Percentiles rank a stretch among this genome's conserved stretches.
Conservation (phyloP, 2,113 vertebrate species). For the Cichladusa arquata region DNA sequence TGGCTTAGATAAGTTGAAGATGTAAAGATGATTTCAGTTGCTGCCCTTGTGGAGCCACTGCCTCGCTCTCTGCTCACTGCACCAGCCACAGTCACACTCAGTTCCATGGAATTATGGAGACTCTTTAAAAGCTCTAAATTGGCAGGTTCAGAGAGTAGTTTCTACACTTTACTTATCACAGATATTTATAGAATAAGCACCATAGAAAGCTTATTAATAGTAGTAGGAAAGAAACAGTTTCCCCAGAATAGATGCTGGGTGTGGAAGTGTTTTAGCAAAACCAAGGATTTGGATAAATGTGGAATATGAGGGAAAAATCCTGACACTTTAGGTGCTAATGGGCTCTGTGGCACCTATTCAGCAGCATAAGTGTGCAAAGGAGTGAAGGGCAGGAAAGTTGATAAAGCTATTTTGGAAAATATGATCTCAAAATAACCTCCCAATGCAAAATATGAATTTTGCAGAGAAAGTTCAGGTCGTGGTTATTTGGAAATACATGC, state of each 20-base stretch:
- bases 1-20: neutral
- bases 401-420: neutral
- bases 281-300: neutral
- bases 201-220: slow-evolving; percentile 13
- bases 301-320: neutral
- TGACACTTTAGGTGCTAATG: neutral
- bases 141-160: neutral
- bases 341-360: neutral
- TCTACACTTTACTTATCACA: neutral
- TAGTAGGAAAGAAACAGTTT: neutral
- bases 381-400: neutral
- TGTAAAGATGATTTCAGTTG: neutral
- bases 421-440: neutral
- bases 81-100: neutral
- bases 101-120: neutral
- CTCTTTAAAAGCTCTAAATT: neutral
- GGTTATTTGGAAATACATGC: neutral
- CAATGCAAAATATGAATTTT: neutral
- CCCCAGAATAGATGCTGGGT: neutral
- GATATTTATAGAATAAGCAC: neutral
- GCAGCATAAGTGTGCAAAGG: neutral
- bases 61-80: neutral
- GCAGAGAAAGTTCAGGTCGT: neutral
- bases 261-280: neutral
- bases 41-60: neutral